Conservation (phyloP, 2,888 invertebrate species). For the Dascillus cervinus region DNA sequence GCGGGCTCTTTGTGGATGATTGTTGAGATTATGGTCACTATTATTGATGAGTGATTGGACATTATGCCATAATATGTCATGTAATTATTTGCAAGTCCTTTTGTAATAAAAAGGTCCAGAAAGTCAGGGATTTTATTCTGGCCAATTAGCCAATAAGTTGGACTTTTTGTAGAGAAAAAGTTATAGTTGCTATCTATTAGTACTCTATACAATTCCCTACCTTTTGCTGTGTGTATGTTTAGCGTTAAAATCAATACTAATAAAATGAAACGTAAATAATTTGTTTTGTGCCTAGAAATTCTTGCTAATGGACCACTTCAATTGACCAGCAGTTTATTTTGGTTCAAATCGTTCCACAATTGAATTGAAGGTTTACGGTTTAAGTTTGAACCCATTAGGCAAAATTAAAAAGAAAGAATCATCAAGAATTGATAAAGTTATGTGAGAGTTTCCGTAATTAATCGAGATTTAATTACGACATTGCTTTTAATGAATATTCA, state of each 20-base stretch:
- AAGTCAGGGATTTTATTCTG: constrained; percentile 2
- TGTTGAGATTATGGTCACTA: constrained; percentile 2
- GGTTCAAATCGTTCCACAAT: too few species aligned
- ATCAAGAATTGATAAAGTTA: too few species aligned
- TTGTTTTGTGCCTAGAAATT: too few species aligned
- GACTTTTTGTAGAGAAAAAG: not conserved
- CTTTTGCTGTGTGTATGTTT: constrained; percentile 1
- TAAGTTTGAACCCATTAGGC: too few species aligned
- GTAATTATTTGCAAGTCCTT: not conserved
- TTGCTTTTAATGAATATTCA: too few species aligned
- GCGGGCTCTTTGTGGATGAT: constrained; percentile 1
- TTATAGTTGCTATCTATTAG: not conserved
- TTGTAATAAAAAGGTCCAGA: constrained; percentile 2
- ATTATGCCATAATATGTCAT: not conserved
- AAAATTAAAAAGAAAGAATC: too few species aligned
- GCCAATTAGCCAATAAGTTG: constrained; percentile 3
- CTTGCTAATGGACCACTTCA: too few species aligned
- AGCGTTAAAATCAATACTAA: constrained; percentile 3
- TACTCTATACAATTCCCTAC: constrained; percentile 1
- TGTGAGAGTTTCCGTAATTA: too few species aligned
- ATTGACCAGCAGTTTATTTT: too few species aligned
- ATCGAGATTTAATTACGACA: too few species aligned
- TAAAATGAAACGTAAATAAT: too few species aligned
- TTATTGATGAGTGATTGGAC: constrained; percentile 1
- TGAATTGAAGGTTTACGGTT: too few species aligned